Percentiles rank a stretch among this genome's conserved stretches.
Conservation (phyloP, 2,113 vertebrate genomes). For the Tonatia bakeri region DNA sequence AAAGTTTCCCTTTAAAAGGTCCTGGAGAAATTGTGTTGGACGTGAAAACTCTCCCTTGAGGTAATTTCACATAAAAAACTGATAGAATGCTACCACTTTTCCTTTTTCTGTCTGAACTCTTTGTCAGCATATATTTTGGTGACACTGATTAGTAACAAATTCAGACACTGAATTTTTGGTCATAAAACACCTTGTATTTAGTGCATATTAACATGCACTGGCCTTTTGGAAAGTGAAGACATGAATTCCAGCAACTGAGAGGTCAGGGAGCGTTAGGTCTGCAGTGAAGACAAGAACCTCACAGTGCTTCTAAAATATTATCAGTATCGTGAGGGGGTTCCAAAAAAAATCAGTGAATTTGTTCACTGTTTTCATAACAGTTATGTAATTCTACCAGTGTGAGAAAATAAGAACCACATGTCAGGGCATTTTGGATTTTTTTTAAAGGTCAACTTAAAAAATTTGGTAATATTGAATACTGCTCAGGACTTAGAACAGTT, state of each 20-base stretch:
- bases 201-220: background rate
- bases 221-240: conserved; percentile 16
- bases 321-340: background rate
- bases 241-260: background rate
- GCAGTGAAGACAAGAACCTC: background rate
- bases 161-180: background rate
- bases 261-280: background rate
- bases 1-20: background rate
- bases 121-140: background rate
- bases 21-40: background rate
- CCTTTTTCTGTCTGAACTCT: background rate
- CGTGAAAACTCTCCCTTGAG: background rate
- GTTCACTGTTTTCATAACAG: background rate
- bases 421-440: background rate
- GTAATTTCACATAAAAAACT: background rate
- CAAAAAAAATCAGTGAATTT: background rate
- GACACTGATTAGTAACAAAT: background rate
- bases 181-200: background rate
- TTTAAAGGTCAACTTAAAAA: background rate
- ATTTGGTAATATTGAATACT: background rate
- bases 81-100: background rate
- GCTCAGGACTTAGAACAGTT: background rate
- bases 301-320: background rate
- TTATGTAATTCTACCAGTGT: background rate
- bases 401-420: background rate